These are phyloP conservation scores for Julus scandinavius DNA, from an alignment of 2,888 invertebrate genomes.

Conservation along the genomic window DNA sequence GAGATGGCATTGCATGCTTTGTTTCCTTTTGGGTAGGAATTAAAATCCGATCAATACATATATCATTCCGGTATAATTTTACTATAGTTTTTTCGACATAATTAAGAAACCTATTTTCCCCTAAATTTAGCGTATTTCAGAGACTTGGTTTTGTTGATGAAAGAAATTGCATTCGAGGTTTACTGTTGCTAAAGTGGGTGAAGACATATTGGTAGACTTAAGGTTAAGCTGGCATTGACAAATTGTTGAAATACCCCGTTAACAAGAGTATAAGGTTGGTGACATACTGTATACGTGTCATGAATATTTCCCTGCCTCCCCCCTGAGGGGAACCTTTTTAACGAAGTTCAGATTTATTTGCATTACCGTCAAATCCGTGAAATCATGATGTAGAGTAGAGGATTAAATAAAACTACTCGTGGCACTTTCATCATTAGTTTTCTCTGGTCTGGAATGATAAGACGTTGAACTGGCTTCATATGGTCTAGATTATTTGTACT, in stretches of 20 bases:
- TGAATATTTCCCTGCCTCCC: not conserved
- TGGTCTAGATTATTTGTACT: not conserved
- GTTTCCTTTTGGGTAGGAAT: too few relatives aligned
- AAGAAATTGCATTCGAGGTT: not conserved
- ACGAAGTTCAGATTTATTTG: conserved; percentile 34
- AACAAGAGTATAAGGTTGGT: conserved; percentile 4
- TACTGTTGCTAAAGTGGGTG: not conserved
- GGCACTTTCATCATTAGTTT: conserved; percentile 17
- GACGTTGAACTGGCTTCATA: not conserved
- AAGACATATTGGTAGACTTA: not conserved
- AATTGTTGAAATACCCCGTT: conserved; percentile 5
- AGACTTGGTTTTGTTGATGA: not conserved
- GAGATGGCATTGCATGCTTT: too few relatives aligned
- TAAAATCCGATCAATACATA: too few relatives aligned
- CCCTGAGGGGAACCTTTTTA: not conserved
- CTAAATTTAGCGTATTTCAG: not conserved
- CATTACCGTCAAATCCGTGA: not conserved
- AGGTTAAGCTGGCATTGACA: conserved; percentile 5
- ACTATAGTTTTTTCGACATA: too few relatives aligned
- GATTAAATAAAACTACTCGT: not conserved
- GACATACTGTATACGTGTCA: not conserved
- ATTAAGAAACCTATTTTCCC: not conserved
- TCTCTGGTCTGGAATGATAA: conserved; percentile 16
- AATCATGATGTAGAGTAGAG: conserved; percentile 12
- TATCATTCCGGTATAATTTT: too few relatives aligned